phyloP scores from a whole-genome alignment of 2,797 vertebrate species.

The Diceros bicornis region DNA sequence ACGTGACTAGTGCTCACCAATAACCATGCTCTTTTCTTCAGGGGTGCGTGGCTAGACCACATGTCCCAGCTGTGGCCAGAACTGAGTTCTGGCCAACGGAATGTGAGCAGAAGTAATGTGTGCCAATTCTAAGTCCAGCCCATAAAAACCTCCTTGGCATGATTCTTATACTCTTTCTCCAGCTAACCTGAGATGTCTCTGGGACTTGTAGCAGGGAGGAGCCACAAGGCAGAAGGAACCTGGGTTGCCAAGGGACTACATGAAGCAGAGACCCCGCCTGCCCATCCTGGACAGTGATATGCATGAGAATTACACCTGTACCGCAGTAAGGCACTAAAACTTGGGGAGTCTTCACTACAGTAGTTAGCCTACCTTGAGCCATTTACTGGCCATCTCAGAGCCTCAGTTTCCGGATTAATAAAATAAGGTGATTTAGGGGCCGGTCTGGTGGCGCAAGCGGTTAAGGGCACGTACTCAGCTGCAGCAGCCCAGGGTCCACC shows the following conservation, averaged over 20 bases:
- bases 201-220: neutral
- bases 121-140: no score
- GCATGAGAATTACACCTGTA: neutral
- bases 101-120: neutral
- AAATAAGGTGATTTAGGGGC: neutral
- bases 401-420: neutral
- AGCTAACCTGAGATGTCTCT: neutral
- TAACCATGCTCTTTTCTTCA: neutral
- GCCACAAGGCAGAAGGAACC: neutral
- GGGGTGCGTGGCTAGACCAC: neutral
- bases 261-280: neutral
- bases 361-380: neutral
- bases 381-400: neutral
- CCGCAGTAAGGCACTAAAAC: neutral
- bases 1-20: fast-evolving
- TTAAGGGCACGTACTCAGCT: no score
- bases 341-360: fast-evolving
- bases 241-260: neutral
- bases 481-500: no score
- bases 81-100: neutral
- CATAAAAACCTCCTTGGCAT: fast-evolving
- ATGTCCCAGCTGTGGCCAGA: neutral
- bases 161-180: neutral
- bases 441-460: no score
- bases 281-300: fast-evolving